Evolutionary conservation across 2,797 vertebrate species (phyloP).

Genomic region (Rhynchotus rufescens): DNA sequence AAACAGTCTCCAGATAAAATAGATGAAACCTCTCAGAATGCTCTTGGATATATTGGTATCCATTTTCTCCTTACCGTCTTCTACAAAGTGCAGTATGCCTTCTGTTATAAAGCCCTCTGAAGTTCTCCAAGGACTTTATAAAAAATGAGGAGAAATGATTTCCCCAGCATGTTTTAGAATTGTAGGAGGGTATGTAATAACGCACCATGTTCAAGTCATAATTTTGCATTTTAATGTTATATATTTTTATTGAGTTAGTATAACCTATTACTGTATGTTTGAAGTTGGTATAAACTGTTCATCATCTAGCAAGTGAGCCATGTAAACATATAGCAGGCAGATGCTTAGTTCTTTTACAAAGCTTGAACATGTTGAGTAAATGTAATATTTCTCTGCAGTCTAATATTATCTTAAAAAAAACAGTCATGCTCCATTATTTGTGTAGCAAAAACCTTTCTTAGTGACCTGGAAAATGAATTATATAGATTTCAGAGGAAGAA

Average conservation of each 20-base stretch:
- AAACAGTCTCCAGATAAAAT: not conserved
- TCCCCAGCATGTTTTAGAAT: not conserved
- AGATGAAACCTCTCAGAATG: not conserved
- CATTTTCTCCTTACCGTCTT: not conserved
- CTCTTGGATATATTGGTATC: not conserved
- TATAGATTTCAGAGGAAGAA: not conserved
- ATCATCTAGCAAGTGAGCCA: not conserved
- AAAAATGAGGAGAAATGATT: not conserved
- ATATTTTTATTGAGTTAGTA: not conserved
- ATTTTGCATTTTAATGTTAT: not conserved
- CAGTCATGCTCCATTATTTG: not conserved
- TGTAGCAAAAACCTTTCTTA: not conserved
- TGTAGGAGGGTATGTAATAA: not conserved
- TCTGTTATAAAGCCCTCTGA: not conserved
- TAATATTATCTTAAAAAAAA: not conserved
- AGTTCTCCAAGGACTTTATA: rapidly evolving
- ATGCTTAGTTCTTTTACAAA: not conserved
- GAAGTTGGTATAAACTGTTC: not conserved
- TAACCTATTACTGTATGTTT: not conserved
- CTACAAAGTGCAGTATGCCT: not conserved
- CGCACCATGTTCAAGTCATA: not conserved
- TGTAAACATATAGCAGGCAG: not conserved
- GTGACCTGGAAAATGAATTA: not conserved
- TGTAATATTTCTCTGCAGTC: not conserved
- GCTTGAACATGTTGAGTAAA: not conserved